Evolutionary conservation across 1,140 invertebrate species (phyloP), one percentile per base, ranked within the genome.

Genomic region (Dendroctonus valens): DNA sequence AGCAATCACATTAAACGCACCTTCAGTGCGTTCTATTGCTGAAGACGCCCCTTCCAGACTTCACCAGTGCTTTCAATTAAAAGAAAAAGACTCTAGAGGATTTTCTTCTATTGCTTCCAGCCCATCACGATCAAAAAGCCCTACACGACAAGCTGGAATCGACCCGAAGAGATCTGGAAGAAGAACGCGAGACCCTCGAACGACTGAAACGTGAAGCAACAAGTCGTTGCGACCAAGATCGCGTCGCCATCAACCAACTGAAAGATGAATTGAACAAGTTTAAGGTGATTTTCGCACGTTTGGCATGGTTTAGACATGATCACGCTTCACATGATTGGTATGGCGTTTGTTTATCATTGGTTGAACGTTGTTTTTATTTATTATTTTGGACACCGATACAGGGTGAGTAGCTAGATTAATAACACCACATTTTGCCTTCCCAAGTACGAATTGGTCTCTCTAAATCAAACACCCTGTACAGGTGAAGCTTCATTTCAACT

Each of bases 51-150:
- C 3, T 26, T 26, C n/a, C n/a, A n/a, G n/a, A n/a, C n/a, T n/a
- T n/a, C n/a, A n/a, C n/a, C 26, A 26, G 26, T 1, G 26, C 3
- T 2, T 26, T 26, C 3, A 26, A 26, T 26, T 26, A 2, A 26
- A 26, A 26, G 3, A 26, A 26, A 26, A 26, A 26, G 1, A n/a
- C 1, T 3, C 26, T 26, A 26, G 26, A 26, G 26, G 26, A 26
- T 26, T 26, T 26, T 26, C 26, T 26, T 26, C 26, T 26, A 26
- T 26, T 26, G 72, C 66, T 69, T 67, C 12, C 39, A 87, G 91
- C 91, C 61, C 91, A 93, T 73, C 90, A 92, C 73, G 91, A 93
- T 77, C 90, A 92, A 72, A 90, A 94, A 81, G 90, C 91, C 0
- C 74, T 93, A 3, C 79, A 87, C 52, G 91, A 93, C 71, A 89